Percentiles rank a stretch among this genome's conserved stretches.
These are phyloP conservation scores for Drosophila gunungcola DNA, from an alignment of 1,140 invertebrate species.

Conservation along the genomic window DNA sequence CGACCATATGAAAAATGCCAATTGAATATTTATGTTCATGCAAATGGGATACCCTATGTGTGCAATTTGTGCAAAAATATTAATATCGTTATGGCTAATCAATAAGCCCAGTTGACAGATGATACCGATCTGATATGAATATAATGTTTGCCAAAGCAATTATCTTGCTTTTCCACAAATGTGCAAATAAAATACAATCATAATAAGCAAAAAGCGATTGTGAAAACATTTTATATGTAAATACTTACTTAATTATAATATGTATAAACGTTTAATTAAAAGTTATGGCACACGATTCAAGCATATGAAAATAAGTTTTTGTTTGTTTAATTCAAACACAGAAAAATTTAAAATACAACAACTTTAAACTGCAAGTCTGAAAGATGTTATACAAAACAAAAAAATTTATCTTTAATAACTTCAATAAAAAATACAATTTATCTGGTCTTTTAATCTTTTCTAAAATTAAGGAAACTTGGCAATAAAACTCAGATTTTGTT, in stretches of 20 bases:
- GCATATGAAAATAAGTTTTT: too few species aligned
- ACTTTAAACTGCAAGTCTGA: too few species aligned
- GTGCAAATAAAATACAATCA: constrained; percentile 12
- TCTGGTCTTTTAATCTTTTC: too few species aligned
- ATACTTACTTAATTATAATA: constrained; percentile 14
- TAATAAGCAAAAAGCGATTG: constrained; percentile 18
- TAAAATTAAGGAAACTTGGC: too few species aligned
- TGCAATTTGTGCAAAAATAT: constrained; percentile 31
- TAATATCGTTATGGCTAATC: constrained; percentile 25
- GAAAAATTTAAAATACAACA: too few species aligned
- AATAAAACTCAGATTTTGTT: too few species aligned
- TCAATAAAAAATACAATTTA: too few species aligned
- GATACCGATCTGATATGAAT: constrained; percentile 24
- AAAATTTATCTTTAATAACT: too few species aligned
- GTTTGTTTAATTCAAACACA: too few species aligned
- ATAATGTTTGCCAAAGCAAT: constrained; percentile 47
- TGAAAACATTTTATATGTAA: constrained; percentile 17
- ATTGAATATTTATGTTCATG: constrained; percentile 46
- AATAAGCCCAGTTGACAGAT: constrained; percentile 41
- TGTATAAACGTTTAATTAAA: constrained; percentile 36
- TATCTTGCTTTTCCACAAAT: constrained; percentile 24
- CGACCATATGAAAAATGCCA: constrained; percentile 54
- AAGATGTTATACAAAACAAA: too few species aligned
- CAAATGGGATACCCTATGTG: constrained; percentile 24
- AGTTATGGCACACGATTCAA: not conserved